Base-by-base conservation (phyloP, 2,113 vertebrate species). In the Pungitius pungitius region DNA sequence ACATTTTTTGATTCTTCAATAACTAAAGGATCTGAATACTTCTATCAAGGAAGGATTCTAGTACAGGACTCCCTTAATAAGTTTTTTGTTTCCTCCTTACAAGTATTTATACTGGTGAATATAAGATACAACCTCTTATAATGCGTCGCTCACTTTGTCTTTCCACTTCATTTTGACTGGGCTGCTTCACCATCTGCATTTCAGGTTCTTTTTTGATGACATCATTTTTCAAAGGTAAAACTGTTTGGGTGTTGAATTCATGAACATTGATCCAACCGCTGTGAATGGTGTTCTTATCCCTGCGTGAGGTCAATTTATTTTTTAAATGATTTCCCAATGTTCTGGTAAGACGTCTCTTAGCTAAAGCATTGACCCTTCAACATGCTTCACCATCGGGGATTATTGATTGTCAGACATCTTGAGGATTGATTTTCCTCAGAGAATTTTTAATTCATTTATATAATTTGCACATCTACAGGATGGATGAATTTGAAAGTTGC, bases 381-480 rank as follows among this genome's bases (percentile, higher is more conserved):
- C 81, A 64, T 81, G 83, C 87, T 43, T 51, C 68, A 59, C 54
- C 78, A 55, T 75, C 56, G 33, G 3, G 30, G 33, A 35, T 1
- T 65, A 89, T 85, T 42, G 85, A 91, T 89, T 65, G 68, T 39
- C 70, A 59, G 52, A 69, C 55, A 75, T 71, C 75, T 42, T 42
- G 40, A 59, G 18, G 37, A 88, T 80, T 77, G 85, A 87, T 88
- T 63, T 78, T 5, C 62, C 68, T 47, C 64, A 42, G 40, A 61
- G 57, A 40, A 49, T 77, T 63, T 26, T 47, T 47, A 68, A 57
- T 65, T 45, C 70, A 71, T 37, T 73, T 22, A 27, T 61, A 14
- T n/a, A 57, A 49, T 64, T 49, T 54, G 13, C 66, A 77, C 47
- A 58, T 73, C 81, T 58, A 69, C 35, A n/a, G n/a, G n/a, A 27